Base-by-base conservation (phyloP, 2,797 vertebrate genomes). In the Picus viridis region DNA sequence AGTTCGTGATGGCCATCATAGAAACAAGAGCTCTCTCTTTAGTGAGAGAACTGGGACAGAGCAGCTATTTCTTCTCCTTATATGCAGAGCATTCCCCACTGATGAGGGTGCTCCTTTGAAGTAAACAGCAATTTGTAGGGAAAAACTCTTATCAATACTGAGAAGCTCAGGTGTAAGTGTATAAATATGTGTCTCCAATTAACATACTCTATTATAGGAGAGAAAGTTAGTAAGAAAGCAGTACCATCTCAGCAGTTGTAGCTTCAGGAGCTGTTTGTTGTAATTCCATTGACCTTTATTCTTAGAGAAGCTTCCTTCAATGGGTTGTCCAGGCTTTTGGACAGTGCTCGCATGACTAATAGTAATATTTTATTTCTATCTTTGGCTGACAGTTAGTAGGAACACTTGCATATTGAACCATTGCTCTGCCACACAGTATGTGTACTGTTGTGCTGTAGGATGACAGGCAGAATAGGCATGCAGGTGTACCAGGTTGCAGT, bases 301-400 rank as follows among this genome's bases (percentile, higher is more conserved):
- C 79, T 91, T 61, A 65, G 74, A 71, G 41, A 59, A 76, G 36
- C 41, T 83, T 93, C 54, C 75, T 82, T 61, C 71, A 54, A 22
- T 83, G 70, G 73, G 30, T 82, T 95, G 79, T 57, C 78, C 80
- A 61, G 36, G 39, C 43, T 89, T 77, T 82, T 86, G 74, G 85
- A 63, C 54, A 51, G 34, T 32, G 14, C 58, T 88, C 16, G 5
- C 68, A 34, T 90, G 79, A 67, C 57, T 78, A 87, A 92, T 47
- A 69, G 20, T 84, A 88, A 41, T 5, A 12, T 57, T 84, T 81
- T 95, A 91, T 91, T 94, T 93, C 92, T 95, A 92, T 83, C 82
- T 89, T 86, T 85, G 34, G n/a, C 71, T 91, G 93, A 79, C 83
- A 77, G 83, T 84, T 88, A 73, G 36, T 41, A 80, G 54, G 56